Evolutionary conservation across 2,888 invertebrate genomes (phyloP), one percentile per base, ranked within the genome.

Genomic region (Agonopterix arenella): DNA sequence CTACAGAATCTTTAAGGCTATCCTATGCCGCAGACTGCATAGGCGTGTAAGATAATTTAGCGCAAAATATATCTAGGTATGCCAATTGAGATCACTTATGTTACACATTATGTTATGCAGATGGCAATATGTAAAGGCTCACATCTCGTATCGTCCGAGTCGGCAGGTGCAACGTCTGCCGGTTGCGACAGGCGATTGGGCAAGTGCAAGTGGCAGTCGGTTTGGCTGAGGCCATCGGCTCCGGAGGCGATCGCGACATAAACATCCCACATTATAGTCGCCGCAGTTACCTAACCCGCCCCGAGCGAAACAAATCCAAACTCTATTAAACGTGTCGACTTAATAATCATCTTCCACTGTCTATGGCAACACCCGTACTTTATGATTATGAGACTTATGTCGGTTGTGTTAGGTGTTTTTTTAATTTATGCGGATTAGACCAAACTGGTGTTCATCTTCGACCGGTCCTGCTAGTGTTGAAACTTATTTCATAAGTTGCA

Each of bases 141-240:
- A 68, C 78, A 80, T 82, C 84, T 82, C 7, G 28, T 4, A 28
- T 28, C 28, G 28, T 28, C 28, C 28, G 28, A 28, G 28, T 28
- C 72, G 76, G 73, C 85, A 84, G 83, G 84, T 85, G 86, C 83
- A 77, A 70, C 79, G 76, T 79, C 81, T 79, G 80, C 76, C 76
- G 73, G 78, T 86, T 86, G 84, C 86, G 84, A 80, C 84, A 86
- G 75, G 57, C 62, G 70, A 80, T 86, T 86, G 86, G 80, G 86
- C 79, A 86, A 86, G 81, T 71, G 86, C 79, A 86, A 86, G 81
- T 71, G 65, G 65, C 68, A 69, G 71, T 68, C 71, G 63, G 66
- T 64, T 71, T 62, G 71, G 61, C 70, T 72, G 80, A 80, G 84
- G 84, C 84, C 84, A 78, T 76, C 84, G 78, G 73, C 80, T 75